A percentile compares a stretch with the other conserved stretches of the same genome.
These are phyloP conservation scores for Rhynchopsitta pachyrhyncha DNA, from an alignment of 2,113 vertebrate species.

Conservation along the genomic window DNA sequence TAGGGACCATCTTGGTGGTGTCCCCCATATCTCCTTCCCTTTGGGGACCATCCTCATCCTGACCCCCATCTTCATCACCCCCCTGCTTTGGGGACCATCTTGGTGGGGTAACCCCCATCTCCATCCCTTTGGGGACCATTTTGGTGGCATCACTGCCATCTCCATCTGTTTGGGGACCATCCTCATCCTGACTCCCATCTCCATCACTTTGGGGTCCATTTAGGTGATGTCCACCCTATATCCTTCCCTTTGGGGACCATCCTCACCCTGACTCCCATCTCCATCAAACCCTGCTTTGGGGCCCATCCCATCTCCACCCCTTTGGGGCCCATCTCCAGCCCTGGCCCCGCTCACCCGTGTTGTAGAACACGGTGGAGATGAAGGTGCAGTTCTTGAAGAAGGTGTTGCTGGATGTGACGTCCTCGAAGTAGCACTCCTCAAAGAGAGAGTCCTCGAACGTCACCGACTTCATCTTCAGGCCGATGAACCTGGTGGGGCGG, in stretches of 20 bases:
- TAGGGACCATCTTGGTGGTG: background rate
- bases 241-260: background rate
- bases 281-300: no score
- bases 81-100: no score
- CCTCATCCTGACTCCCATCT: background rate
- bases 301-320: no score
- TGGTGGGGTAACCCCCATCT: background rate
- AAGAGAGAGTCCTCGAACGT: slow-evolving; percentile 94
- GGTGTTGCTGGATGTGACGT: slow-evolving; percentile 95
- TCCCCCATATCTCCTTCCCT: background rate
- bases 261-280: background rate
- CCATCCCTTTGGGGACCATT: background rate
- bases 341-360: slow-evolving; percentile 80
- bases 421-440: slow-evolving; percentile 96
- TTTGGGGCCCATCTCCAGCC: background rate
- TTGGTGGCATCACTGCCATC: no score
- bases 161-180: no score
- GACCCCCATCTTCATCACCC: no score
- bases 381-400: slow-evolving; percentile 99
- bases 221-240: no score
- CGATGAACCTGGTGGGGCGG: slow-evolving; percentile 82
- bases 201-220: background rate
- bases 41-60: background rate
- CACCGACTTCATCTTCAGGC: slow-evolving; percentile 93
- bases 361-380: slow-evolving; percentile 93